Evolutionary conservation across 2,888 invertebrate species (phyloP).

Genomic region (Synergus japonicus): DNA sequence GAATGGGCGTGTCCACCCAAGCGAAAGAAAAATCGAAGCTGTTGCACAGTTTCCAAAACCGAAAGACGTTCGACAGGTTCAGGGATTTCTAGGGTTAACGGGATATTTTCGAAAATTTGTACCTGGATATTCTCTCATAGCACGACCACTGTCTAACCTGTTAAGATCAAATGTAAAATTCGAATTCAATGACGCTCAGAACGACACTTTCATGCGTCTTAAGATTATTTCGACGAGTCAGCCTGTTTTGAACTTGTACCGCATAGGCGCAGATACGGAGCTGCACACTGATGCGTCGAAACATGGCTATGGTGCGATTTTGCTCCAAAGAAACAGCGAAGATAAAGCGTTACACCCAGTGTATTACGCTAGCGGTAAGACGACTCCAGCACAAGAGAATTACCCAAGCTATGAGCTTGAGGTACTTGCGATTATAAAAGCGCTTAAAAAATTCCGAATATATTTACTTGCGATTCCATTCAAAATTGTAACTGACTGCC

Average conservation of each 20-base stretch:
- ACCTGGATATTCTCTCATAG: slow-evolving; percentile 42
- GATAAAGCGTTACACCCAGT: slow-evolving; percentile 49
- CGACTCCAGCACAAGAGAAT: slow-evolving; percentile 54
- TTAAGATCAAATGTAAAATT: slow-evolving; percentile 33
- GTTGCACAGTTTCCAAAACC: slow-evolving; percentile 46
- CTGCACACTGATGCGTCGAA: slow-evolving; percentile 51
- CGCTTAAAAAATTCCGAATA: slow-evolving; percentile 51
- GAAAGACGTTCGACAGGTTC: too few species aligned
- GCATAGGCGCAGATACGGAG: slow-evolving; percentile 46
- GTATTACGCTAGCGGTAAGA: slow-evolving; percentile 51
- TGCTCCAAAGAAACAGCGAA: slow-evolving; percentile 47
- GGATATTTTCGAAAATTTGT: slow-evolving; percentile 48
- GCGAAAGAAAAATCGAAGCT: slow-evolving; percentile 52
- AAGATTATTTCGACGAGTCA: neutral
- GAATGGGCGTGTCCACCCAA: slow-evolving; percentile 44
- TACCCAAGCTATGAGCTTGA: slow-evolving; percentile 61
- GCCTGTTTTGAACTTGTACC: slow-evolving; percentile 52
- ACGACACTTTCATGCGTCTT: neutral
- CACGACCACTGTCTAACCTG: slow-evolving; percentile 41
- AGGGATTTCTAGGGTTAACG: slow-evolving; percentile 42
- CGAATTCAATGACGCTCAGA: neutral
- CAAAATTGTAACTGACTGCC: too few species aligned
- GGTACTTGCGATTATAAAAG: slow-evolving; percentile 55
- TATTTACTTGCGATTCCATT: too few species aligned
- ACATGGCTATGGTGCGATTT: slow-evolving; percentile 51